Evolutionary conservation across 2,113 vertebrate genomes (phyloP).

Genomic region (Lynx canadensis): DNA sequence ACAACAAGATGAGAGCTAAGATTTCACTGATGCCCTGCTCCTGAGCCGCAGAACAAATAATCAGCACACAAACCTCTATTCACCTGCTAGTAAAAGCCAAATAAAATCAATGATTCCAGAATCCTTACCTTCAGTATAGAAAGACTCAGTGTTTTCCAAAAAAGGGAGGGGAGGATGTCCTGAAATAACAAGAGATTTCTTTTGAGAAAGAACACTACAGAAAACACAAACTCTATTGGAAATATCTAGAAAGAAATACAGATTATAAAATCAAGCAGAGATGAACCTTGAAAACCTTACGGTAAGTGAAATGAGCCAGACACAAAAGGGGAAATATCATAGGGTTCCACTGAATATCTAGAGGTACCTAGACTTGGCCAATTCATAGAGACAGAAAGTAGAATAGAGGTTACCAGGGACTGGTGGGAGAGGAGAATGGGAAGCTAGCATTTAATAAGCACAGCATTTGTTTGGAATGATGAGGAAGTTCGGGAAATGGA

Average conservation of each 20-base stretch:
- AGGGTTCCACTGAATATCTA: neutral
- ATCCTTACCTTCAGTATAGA: neutral
- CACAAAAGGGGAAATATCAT: neutral
- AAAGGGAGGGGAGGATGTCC: neutral
- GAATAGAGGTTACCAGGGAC: neutral
- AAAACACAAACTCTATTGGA: neutral
- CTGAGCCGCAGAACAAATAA: neutral
- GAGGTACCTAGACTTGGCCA: neutral
- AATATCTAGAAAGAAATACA: neutral
- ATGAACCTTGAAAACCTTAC: neutral
- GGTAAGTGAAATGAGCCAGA: neutral
- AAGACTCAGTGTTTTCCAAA: neutral
- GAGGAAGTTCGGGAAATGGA: neutral
- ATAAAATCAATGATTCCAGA: neutral
- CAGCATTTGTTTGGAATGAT: neutral
- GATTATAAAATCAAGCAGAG: neutral
- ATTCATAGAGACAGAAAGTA: neutral
- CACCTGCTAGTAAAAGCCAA: neutral
- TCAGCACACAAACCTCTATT: neutral
- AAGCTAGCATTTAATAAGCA: neutral
- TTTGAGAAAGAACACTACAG: neutral
- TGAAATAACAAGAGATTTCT: slow-evolving; percentile 20
- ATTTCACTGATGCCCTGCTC: neutral
- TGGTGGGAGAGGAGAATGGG: neutral
- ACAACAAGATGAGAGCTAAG: neutral